Base-by-base conservation (phyloP, 2,888 invertebrate genomes). In the Andricus curvator region DNA sequence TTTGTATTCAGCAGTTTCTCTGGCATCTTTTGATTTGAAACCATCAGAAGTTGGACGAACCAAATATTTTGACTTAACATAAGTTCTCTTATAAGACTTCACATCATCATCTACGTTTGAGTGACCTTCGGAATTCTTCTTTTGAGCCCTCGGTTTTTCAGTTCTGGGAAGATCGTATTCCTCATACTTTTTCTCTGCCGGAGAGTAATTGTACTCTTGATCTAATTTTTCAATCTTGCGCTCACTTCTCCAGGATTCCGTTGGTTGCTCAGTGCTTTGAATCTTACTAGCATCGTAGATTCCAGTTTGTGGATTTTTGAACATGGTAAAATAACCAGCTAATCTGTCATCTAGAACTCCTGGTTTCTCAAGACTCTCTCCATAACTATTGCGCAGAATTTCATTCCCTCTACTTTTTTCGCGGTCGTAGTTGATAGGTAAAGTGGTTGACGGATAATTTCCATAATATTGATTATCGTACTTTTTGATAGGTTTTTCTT, bases 371-470 rank as follows among this genome's bases (percentile, higher is more conserved):
- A 92, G 66, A 9, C 88, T 88, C 15, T 92, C 87, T 0, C 92
- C 92, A 37, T 93, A 93, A 79, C 92, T 93, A 44, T 93, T 90
- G 4, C 89, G 89, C 1, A 92, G 79, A 41, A 79, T 82, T 17
- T 81, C 67, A 25, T 80, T 41, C 84, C 85, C 13, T 86, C 88
- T 11, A 81, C 84, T 62, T 81, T 76, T 81, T 44, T 83, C 84
- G 20, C 83, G 78, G 64, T 84, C 81, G 17, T 85, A 84, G 67
- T 81, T 84, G 17, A 85, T 66, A 25, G 85, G 85, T 65, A 85
- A 62, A 29, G 41, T 22, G 6, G 77, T 77, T 22, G 77, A 77
- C 64, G 44, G 29, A 44, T 62, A 77, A 1, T 65, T 25, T 22
- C 22, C 48, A 29, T 22, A n/a, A 22, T 44, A 74, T 13, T n/a